A percentile compares a stretch with the other conserved stretches of the same genome.
Evolutionary conservation across 53 echinoderm and acorn worm genomes (phyloP).

Genomic region (Temnopleurus reevesii): DNA sequence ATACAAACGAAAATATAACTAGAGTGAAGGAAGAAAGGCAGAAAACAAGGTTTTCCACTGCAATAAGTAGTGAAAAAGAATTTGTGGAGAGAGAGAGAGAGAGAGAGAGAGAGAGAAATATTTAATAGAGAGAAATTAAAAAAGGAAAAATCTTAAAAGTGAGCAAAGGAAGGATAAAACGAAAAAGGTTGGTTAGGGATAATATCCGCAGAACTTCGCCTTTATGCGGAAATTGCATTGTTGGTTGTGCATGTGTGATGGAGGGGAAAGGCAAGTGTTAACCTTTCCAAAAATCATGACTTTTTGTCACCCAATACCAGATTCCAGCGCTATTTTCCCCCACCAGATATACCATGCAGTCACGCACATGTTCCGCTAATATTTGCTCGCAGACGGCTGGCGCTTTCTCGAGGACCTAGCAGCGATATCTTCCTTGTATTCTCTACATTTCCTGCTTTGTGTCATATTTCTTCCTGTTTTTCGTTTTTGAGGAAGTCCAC

Average conservation of each 20-base stretch:
- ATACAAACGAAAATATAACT: too few relatives aligned
- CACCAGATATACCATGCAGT: constrained; percentile 29
- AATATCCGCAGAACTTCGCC: background rate
- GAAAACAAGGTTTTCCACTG: too few relatives aligned
- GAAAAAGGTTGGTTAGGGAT: too few relatives aligned
- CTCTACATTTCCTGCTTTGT: background rate
- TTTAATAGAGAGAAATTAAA: too few relatives aligned
- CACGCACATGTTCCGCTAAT: constrained; percentile 46
- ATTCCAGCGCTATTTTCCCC: constrained; percentile 26
- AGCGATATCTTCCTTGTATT: background rate
- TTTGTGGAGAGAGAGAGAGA: background rate
- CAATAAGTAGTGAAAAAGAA: too few relatives aligned
- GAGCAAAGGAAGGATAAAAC: too few relatives aligned
- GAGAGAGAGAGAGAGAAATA: too few relatives aligned
- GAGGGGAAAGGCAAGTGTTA: background rate
- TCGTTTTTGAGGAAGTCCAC: too few relatives aligned
- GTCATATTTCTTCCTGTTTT: constrained; percentile 1
- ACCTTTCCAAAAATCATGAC: constrained; percentile 43
- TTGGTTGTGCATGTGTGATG: constrained; percentile 13
- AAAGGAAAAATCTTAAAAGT: too few relatives aligned
- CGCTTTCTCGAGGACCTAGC: constrained; percentile 7
- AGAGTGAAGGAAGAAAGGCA: too few relatives aligned
- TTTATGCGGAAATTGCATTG: constrained; percentile 28
- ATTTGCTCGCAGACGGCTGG: constrained; percentile 39
- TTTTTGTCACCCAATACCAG: constrained; percentile 18